phyloP scores from a whole-genome alignment of 2,797 vertebrate genomes.

The Sebastes hubbsi region DNA sequence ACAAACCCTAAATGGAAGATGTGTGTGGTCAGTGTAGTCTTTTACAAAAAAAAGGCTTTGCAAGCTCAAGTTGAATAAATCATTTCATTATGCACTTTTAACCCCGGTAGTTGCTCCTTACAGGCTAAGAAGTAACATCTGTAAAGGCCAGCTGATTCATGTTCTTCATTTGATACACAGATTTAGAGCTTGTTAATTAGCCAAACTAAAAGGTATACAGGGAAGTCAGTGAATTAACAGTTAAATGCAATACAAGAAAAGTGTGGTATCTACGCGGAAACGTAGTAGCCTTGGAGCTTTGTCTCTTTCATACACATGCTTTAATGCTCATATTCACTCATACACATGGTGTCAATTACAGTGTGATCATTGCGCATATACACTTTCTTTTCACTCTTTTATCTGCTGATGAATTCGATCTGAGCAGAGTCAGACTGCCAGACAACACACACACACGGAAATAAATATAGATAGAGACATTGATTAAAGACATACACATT shows the following conservation, averaged over 20 bases:
- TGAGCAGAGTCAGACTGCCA: neutral
- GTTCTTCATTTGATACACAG: neutral
- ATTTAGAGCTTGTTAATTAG: neutral
- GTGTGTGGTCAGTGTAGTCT: neutral
- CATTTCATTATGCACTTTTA: neutral
- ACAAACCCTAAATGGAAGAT: neutral
- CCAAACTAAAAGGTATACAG: neutral
- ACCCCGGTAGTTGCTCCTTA: neutral
- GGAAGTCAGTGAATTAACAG: neutral
- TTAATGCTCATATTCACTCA: constrained; percentile 1
- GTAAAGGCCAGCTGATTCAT: neutral
- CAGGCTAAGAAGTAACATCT: neutral
- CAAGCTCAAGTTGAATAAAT: neutral
- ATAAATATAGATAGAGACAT: constrained; percentile 15
- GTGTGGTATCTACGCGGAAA: neutral
- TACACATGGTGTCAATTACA: constrained; percentile 20
- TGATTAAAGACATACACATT: constrained; percentile 19
- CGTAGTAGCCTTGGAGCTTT: neutral
- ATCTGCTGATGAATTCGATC: constrained; percentile 36
- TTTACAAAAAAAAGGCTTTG: neutral
- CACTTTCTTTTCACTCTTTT: constrained; percentile 8
- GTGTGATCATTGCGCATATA: neutral
- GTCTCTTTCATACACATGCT: neutral
- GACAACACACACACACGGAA: neutral
- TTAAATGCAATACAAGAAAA: neutral